Evolutionary conservation across 2,797 vertebrate genomes (phyloP), one percentile per base, ranked within the genome.

Genomic region (Lindbergichthys nudifrons): DNA sequence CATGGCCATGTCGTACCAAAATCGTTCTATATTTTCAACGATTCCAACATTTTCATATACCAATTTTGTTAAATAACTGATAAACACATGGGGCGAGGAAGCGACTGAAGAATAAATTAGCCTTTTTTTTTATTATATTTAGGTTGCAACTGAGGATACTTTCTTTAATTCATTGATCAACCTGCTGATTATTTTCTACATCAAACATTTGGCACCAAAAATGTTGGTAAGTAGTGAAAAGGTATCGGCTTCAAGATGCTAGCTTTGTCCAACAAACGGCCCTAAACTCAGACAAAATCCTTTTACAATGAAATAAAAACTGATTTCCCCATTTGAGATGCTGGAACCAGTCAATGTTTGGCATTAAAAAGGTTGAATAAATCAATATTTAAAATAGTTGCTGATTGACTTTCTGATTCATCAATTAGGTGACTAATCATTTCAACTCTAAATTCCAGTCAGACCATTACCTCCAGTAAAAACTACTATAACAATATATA

Each of bases 1-100:
- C 68, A 70, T 81, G 73, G 53, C 73, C 64, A 16, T 59, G 60
- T 62, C 69, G 26, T 47, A 42, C 41, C 43, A n/a, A 43, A 54
- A 15, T 63, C 48, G 43, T 57, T 45, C 30, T 32, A 18, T 18
- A 2, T 5, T 19, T n/a, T 39, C 61, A 51, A 16, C 8, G 9
- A 48, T 53, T 66, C 39, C 15, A 8, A 15, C 36, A 43, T 13
- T 53, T 69, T 52, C n/a, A 15, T 13, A 21, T 7, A 19, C 5
- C 26, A 10, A 36, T 14, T 56, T 54, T 10, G 1, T 60, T 8
- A 64, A n/a, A 3, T 7, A 36, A 19, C n/a, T 10, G n/a, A 32
- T 14, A 50, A 72, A 83, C 16, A 16, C 60, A 21, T 16, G 0
- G 51, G 10, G 10, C 4, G 5, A 15, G 11, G 16, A 8, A 48